Evolutionary conservation across 2,113 vertebrate genomes (phyloP).

Genomic region (Syngnathus scovelli): DNA sequence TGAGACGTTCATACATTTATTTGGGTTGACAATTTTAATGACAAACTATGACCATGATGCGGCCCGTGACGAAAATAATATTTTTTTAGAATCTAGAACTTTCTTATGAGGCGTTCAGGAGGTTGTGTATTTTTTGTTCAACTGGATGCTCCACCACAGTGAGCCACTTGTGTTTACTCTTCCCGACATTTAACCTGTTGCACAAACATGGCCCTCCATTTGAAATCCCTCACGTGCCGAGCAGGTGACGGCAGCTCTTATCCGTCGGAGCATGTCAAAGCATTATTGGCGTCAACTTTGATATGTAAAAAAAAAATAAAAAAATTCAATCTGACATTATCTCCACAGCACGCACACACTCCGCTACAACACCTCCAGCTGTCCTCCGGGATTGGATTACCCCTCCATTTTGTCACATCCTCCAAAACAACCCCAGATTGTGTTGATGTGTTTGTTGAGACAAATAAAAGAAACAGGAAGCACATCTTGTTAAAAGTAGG

Average conservation of each 20-base stretch:
- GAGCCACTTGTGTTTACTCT: neutral
- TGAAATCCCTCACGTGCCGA: conserved; percentile 35
- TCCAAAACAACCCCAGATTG: conserved; percentile 26
- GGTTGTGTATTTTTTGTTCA: neutral
- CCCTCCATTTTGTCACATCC: conserved; percentile 16
- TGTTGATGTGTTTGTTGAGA: neutral
- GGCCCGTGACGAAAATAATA: no score
- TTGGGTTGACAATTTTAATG: no score
- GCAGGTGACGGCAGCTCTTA: conserved; percentile 46
- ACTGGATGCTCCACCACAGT: neutral
- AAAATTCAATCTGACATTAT: conserved; percentile 1
- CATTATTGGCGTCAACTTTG: conserved; percentile 49
- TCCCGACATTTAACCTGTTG: conserved; percentile 19
- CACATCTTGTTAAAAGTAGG: conserved; percentile 65
- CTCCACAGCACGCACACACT: conserved; percentile 15
- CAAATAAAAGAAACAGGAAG: conserved; percentile 56
- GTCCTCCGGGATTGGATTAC: conserved; percentile 40
- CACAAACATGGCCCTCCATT: conserved; percentile 11
- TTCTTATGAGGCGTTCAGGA: no score
- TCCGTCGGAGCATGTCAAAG: conserved; percentile 48
- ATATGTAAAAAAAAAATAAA: conserved; percentile 55
- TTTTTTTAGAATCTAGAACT: no score
- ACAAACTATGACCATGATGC: no score
- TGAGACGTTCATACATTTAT: no score
- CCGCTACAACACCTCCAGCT: conserved; percentile 26